Conservation (phyloP, 1,140 invertebrate genomes). For the Pseudoatta argentina region DNA sequence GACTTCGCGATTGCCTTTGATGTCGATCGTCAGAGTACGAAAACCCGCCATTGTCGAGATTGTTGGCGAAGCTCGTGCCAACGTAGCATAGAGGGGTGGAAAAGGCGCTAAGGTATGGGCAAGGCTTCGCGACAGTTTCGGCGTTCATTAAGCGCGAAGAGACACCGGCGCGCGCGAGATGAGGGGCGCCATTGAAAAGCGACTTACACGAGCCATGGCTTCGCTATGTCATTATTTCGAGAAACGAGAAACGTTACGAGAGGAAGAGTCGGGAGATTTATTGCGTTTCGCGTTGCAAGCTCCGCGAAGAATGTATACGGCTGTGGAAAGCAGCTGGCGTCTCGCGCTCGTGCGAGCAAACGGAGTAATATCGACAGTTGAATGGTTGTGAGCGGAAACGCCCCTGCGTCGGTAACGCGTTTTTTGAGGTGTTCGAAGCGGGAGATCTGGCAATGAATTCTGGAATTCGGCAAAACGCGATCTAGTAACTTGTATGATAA, state of each 20-base stretch:
- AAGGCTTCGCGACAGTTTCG: constrained; percentile 72
- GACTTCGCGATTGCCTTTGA: constrained; percentile 73
- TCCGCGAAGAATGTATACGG: constrained; percentile 47
- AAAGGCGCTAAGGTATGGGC: constrained; percentile 31
- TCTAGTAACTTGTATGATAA: background rate
- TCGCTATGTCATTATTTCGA: constrained; percentile 18
- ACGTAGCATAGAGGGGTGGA: constrained; percentile 3
- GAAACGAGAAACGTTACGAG: constrained; percentile 32
- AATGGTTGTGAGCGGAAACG: constrained; percentile 32
- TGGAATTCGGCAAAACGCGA: constrained; percentile 14
- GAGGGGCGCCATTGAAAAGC: constrained; percentile 57
- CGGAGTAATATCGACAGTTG: constrained; percentile 54
- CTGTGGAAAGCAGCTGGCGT: constrained; percentile 47
- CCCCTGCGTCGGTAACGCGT: constrained; percentile 29
- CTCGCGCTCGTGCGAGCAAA: constrained; percentile 44
- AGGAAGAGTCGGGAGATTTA: constrained; percentile 37
- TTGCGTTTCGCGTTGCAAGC: constrained; percentile 45
- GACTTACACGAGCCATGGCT: constrained; percentile 43
- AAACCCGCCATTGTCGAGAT: constrained; percentile 67
- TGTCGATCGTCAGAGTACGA: constrained; percentile 34
- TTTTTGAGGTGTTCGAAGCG: constrained; percentile 14
- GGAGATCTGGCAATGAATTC: background rate
- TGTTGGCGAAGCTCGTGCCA: constrained; percentile 56
- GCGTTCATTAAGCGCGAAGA: constrained; percentile 69
- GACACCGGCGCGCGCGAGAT: constrained; percentile 43